A percentile compares a stretch with the other conserved stretches of the same genome.
These are phyloP conservation scores for Hippocampus abdominalis DNA, from an alignment of 2,113 vertebrate species.

Conservation along the genomic window DNA sequence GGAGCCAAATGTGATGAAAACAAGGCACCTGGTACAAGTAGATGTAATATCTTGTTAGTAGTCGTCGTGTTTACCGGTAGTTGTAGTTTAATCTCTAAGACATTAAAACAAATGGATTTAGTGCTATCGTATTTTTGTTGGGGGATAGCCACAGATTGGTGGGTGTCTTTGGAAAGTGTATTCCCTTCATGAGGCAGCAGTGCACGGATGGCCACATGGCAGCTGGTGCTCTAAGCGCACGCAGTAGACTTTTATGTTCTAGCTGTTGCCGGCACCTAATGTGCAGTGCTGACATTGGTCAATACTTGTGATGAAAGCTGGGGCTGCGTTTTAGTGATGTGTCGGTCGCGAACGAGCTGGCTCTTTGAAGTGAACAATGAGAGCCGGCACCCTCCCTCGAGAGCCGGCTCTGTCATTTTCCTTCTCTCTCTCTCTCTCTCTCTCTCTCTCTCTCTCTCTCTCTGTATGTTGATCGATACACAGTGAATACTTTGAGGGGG, in stretches of 20 bases:
- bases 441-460: no score
- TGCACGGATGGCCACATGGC: slow-evolving; percentile 15
- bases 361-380: no score
- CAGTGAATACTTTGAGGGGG: no score
- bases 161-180: neutral
- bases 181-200: slow-evolving; percentile 18
- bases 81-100: neutral
- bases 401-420: no score
- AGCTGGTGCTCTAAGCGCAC: slow-evolving; percentile 14
- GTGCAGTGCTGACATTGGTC: slow-evolving; percentile 4
- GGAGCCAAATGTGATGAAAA: neutral
- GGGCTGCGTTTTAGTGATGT: neutral
- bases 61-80: neutral
- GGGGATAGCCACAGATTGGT: neutral
- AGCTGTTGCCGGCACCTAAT: slow-evolving; percentile 22
- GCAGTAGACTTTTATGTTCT: slow-evolving; percentile 14
- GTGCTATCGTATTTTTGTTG: neutral
- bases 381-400: no score
- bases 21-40: neutral
- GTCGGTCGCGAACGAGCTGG: no score
- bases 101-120: slow-evolving; percentile 1
- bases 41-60: neutral
- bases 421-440: no score
- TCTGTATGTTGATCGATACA: no score
- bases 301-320: neutral